Evolutionary conservation across 2,888 invertebrate species (phyloP).

Genomic region (Caradrina clavipalpis): DNA sequence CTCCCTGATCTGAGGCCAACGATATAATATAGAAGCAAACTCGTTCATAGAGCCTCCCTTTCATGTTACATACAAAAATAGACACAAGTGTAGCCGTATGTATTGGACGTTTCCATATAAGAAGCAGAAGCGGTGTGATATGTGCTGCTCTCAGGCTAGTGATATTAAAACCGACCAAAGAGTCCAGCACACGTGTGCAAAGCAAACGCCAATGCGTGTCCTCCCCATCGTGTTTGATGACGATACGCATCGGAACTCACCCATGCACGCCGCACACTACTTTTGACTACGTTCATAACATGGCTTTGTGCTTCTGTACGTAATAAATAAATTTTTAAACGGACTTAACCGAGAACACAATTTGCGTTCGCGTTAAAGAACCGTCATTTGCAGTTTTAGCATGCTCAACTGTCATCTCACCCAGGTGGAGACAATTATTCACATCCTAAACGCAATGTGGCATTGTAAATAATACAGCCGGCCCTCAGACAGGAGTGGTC

Average conservation of each 20-base stretch:
- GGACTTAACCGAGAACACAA: constrained; percentile 26
- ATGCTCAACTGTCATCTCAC: not conserved
- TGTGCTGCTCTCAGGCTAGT: constrained; percentile 7
- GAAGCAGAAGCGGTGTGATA: not conserved
- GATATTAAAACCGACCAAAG: constrained; percentile 6
- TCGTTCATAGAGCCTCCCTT: constrained; percentile 59
- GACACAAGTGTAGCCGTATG: not conserved
- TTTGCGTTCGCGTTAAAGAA: constrained; percentile 31
- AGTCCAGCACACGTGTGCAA: constrained; percentile 8
- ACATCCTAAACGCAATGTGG: constrained; percentile 55
- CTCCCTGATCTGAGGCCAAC: constrained; percentile 84
- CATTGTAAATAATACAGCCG: constrained; percentile 68
- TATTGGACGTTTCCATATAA: not conserved
- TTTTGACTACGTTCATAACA: not conserved
- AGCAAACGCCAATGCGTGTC: constrained; percentile 12
- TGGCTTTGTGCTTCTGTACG: constrained; percentile 20
- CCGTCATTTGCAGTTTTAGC: constrained; percentile 50
- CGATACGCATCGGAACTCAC: constrained; percentile 13
- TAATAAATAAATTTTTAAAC: constrained; percentile 42
- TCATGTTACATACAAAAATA: constrained; percentile 2
- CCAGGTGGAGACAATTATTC: not conserved
- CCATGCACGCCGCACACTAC: constrained; percentile 15
- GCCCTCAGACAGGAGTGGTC: constrained; percentile 88
- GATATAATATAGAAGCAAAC: constrained; percentile 63
- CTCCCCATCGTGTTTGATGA: constrained; percentile 2